A percentile compares a stretch with the other conserved stretches of the same genome.
These are phyloP conservation scores for Phoeniculus purpureus DNA, from an alignment of 2,797 vertebrate species.

Conservation along the genomic window DNA sequence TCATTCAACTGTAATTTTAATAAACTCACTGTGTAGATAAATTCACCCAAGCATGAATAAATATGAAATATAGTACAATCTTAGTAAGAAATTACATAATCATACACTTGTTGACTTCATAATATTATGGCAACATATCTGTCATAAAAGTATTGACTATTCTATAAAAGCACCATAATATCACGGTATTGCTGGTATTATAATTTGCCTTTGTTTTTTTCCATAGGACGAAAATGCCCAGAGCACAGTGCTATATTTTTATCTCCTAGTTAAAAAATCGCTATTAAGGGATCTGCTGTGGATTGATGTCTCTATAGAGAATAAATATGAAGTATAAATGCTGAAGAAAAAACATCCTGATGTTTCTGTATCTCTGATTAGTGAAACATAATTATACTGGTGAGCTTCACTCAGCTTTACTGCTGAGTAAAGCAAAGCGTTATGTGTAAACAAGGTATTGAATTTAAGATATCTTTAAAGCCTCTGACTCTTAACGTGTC, in stretches of 20 bases:
- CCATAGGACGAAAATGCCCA: background rate
- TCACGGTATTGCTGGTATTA: background rate
- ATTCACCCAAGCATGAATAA: slow-evolving; percentile 41
- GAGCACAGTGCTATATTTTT: background rate
- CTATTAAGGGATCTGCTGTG: background rate
- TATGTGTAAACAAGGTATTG: background rate
- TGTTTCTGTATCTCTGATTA: background rate
- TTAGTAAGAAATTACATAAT: background rate
- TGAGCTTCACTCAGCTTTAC: background rate
- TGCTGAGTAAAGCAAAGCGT: background rate
- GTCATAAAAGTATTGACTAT: background rate
- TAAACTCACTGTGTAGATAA: slow-evolving; percentile 36
- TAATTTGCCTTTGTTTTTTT: background rate
- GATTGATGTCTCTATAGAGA: background rate
- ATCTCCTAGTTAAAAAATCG: background rate
- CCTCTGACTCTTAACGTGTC: background rate
- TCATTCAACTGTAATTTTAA: slow-evolving; percentile 62
- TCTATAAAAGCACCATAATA: background rate
- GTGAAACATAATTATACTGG: background rate
- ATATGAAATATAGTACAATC: slow-evolving; percentile 32
- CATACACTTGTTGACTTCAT: background rate
- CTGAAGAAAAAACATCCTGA: background rate
- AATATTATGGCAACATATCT: background rate
- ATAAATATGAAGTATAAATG: background rate
- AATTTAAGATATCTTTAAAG: background rate